phyloP scores from a whole-genome alignment of 2,888 invertebrate species.

The Leucophora obtusa region DNA sequence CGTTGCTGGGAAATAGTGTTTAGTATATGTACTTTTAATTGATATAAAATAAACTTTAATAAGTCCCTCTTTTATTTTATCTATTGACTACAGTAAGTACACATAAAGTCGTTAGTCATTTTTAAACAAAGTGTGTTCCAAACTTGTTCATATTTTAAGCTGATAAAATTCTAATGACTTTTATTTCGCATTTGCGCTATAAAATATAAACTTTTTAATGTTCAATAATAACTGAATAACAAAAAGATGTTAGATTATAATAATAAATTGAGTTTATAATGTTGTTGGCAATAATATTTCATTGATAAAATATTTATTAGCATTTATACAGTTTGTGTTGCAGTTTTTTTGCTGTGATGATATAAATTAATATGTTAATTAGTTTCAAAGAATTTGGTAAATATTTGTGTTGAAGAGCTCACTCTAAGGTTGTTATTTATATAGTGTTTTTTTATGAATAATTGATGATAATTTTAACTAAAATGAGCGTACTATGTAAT shows the following conservation, averaged over 20 bases:
- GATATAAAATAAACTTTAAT: no score
- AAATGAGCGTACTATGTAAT: background rate
- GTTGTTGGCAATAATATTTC: constrained; percentile 47
- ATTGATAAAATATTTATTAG: constrained; percentile 62
- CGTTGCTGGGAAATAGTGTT: no score
- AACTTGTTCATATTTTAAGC: constrained; percentile 30
- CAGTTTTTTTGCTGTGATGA: background rate
- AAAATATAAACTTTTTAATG: constrained; percentile 44
- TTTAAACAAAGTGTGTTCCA: constrained; percentile 14
- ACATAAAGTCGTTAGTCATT: constrained; percentile 46
- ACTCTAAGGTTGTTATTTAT: constrained; percentile 17
- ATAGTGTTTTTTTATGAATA: constrained; percentile 46
- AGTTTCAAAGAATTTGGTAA: constrained; percentile 55
- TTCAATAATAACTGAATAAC: constrained; percentile 39
- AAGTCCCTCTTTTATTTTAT: constrained; percentile 22
- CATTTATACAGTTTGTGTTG: constrained; percentile 22
- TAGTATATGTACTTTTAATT: no score
- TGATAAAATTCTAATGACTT: constrained; percentile 43
- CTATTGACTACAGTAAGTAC: constrained; percentile 14
- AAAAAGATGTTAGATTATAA: constrained; percentile 41
- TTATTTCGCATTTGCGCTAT: constrained; percentile 7
- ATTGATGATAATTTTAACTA: constrained; percentile 21
- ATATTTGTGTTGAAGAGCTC: constrained; percentile 33
- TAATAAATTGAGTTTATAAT: constrained; percentile 51
- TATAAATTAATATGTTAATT: constrained; percentile 64